Evolutionary conservation across 2,113 vertebrate species (phyloP).

Genomic region (Mirounga angustirostris): DNA sequence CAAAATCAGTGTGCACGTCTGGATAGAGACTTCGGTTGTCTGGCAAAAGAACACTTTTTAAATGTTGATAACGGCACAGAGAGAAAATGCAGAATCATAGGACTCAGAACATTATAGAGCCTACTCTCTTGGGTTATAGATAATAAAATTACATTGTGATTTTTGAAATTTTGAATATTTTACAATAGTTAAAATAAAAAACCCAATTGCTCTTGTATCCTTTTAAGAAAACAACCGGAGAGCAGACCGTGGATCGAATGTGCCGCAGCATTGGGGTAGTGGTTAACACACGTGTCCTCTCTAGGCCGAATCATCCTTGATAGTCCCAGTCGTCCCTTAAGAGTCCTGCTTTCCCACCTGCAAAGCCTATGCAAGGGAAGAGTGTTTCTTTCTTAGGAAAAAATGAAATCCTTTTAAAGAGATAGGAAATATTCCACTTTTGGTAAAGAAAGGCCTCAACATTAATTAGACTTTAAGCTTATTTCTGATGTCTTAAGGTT

Average conservation of each 20-base stretch:
- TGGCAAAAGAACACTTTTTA: background rate
- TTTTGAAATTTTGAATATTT: background rate
- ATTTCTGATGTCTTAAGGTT: background rate
- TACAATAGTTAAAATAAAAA: background rate
- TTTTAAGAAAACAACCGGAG: background rate
- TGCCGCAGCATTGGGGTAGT: background rate
- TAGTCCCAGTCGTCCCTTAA: too few relatives aligned
- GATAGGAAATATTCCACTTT: background rate
- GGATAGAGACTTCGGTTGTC: background rate
- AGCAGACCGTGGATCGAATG: background rate
- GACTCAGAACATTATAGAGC: background rate
- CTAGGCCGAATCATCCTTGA: background rate
- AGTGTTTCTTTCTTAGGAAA: background rate
- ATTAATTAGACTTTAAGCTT: background rate
- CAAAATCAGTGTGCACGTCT: background rate
- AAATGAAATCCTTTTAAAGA: background rate
- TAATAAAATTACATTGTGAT: background rate
- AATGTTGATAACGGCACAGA: background rate
- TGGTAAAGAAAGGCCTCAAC: background rate
- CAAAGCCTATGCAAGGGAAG: background rate
- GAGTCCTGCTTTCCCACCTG: background rate
- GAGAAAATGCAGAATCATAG: background rate
- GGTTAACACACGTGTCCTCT: background rate
- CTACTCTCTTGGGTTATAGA: background rate
- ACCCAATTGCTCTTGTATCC: background rate